Conservation (phyloP, 92 coral and sea anemone genomes). For the Micromussa lordhowensis region DNA sequence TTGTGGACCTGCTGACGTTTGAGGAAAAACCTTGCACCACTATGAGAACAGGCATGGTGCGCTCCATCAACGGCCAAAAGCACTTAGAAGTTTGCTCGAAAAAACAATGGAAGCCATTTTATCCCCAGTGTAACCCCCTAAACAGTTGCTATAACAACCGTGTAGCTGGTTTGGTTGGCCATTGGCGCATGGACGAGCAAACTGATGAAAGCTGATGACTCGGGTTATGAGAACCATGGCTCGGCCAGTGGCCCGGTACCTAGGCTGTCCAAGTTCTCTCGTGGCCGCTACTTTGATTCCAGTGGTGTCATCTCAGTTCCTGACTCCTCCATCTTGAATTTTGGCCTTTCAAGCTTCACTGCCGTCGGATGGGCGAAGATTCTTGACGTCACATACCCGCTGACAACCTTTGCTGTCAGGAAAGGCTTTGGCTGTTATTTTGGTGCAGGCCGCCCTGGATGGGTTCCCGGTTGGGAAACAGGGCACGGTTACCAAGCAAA, state of each 20-base stretch:
- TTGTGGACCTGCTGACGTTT: not conserved
- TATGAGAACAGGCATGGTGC: conserved; percentile 53
- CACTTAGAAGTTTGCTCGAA: conserved; percentile 43
- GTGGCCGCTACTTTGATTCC: conserved; percentile 75
- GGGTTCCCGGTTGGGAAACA: conserved; percentile 1
- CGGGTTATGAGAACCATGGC: conserved; percentile 80
- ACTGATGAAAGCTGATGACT: conserved; percentile 81
- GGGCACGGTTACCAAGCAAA: not conserved
- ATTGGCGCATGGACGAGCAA: conserved; percentile 87
- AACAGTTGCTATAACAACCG: conserved; percentile 50
- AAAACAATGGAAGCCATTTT: conserved; percentile 55
- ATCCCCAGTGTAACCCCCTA: conserved; percentile 2
- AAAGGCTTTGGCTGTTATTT: not conserved
- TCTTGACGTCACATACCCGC: conserved; percentile 68
- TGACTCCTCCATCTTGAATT: conserved; percentile 55
- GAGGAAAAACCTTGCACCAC: conserved; percentile 60
- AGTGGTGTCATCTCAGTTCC: conserved; percentile 57
- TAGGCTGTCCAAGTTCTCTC: conserved; percentile 69
- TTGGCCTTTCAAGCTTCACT: conserved; percentile 66
- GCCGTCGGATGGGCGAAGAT: conserved; percentile 78
- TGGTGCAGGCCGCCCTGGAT: not conserved
- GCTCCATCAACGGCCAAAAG: conserved; percentile 23
- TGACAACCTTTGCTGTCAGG: conserved; percentile 76
- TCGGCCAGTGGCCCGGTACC: conserved; percentile 55
- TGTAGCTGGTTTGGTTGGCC: conserved; percentile 57